Evolutionary conservation across 2,113 vertebrate species (phyloP), one percentile per base, ranked within the genome.

Genomic region (Myiopsitta monachus): DNA sequence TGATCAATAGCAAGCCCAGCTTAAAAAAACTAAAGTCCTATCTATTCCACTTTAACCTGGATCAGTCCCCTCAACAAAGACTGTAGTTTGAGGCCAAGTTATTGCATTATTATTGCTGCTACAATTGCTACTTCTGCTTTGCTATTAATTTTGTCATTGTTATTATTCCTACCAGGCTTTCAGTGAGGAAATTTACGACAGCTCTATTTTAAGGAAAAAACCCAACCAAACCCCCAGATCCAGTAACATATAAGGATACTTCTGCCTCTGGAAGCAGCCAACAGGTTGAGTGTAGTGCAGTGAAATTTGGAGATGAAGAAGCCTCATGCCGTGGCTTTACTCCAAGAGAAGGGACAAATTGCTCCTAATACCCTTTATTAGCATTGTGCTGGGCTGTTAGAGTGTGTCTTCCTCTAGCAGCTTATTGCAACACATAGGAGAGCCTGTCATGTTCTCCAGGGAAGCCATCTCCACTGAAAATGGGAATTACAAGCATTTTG

Each of bases 91-190:
- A 88, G 38, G 49, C 54, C 7, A 31, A 76, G 26, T 28, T 64
- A 76, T 54, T 79, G 30, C 11, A 0, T 69, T 73, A 39, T 61
- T 77, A 66, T 63, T 90, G 44, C 62, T 79, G 59, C 52, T 62
- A 41, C 67, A 80, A 84, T 66, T 93, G 62, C 44, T 69, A n/a
- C 79, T 83, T 88, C 55, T 86, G 47, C 90, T 94, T 92, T 88
- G 57, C 78, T 85, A 54, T 95, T 69, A 86, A 49, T 80, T 59
- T 85, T 79, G 75, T 87, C 89, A 78, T 69, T 90, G 31, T 31
- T 86, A 28, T 44, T 63, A 26, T 66, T 69, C 31, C 49, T 81
- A 38, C 64, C 59, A 57, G 85, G 52, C 41, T 86, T 86, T 47
- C 54, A 69, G 75, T 4, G 5, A 57, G 41, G 44, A 73, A 69